These are phyloP conservation scores for Drosophila cognata DNA, from an alignment of 2,888 invertebrate species.

Conservation along the genomic window DNA sequence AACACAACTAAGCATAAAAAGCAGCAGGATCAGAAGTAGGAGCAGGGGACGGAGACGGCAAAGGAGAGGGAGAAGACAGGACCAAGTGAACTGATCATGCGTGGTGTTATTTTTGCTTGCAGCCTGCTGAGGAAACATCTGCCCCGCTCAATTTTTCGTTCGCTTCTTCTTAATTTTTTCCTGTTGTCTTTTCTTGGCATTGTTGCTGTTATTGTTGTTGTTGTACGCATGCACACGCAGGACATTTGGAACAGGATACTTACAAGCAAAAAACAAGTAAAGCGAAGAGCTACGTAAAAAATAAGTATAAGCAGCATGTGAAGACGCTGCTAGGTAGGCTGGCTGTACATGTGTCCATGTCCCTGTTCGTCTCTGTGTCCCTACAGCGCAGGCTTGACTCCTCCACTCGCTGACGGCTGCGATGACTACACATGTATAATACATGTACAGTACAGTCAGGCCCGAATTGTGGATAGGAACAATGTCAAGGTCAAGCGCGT, in stretches of 20 bases:
- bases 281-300: conserved; percentile 49
- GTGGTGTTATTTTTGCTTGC: conserved; percentile 73
- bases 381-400: conserved; percentile 44
- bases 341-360: conserved; percentile 25
- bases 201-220: conserved; percentile 49
- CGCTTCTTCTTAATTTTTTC: conserved; percentile 48
- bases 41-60: background rate
- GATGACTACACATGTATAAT: conserved; percentile 22
- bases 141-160: conserved; percentile 72
- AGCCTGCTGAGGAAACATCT: conserved; percentile 79
- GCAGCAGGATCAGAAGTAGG: conserved; percentile 35
- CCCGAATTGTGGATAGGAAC: conserved; percentile 50
- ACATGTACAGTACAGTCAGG: conserved; percentile 36
- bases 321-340: conserved; percentile 44
- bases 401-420: conserved; percentile 50
- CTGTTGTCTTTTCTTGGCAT: conserved; percentile 53
- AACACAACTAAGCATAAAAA: conserved; percentile 51
- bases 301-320: conserved; percentile 37
- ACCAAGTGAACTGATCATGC: conserved; percentile 73
- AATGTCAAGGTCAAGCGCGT: conserved; percentile 77
- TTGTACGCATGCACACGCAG: conserved; percentile 68
- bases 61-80: conserved; percentile 26
- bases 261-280: conserved; percentile 56
- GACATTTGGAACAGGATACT: conserved; percentile 71
- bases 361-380: conserved; percentile 2